Conservation (phyloP, 2,888 invertebrate genomes). For the Drosophila neotestacea region DNA sequence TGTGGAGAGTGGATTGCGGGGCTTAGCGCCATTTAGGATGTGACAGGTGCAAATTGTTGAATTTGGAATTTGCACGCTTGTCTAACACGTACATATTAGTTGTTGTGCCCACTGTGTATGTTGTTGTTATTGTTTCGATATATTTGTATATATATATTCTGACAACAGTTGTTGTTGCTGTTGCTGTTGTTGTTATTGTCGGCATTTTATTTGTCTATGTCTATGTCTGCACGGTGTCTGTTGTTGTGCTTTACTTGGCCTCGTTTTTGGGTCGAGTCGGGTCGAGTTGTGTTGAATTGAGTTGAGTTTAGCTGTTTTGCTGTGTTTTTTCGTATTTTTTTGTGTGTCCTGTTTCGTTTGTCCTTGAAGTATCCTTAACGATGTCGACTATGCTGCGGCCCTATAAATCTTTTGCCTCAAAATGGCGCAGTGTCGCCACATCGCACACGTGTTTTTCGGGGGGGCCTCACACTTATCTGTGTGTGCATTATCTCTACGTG, state of each 20-base stretch:
- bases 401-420: constrained; percentile 69
- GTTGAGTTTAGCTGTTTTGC: constrained; percentile 17
- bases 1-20: neutral
- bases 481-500: constrained; percentile 6
- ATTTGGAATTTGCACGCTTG: constrained; percentile 50
- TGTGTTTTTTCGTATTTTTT: constrained; percentile 2
- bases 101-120: constrained; percentile 25
- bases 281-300: constrained; percentile 8
- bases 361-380: constrained; percentile 73
- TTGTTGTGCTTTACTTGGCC: constrained; percentile 39
- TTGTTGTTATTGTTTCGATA: constrained; percentile 1
- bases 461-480: constrained; percentile 1
- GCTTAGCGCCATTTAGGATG: constrained; percentile 27
- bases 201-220: constrained; percentile 45
- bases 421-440: constrained; percentile 67
- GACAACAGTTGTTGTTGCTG: constrained; percentile 1
- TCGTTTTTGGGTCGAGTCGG: constrained; percentile 58
- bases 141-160: neutral
- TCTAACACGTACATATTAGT: constrained; percentile 39
- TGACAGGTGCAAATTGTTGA: constrained; percentile 72
- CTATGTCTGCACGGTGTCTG: constrained; percentile 40
- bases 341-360: constrained; percentile 40
- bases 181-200: constrained; percentile 20
- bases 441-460: constrained; percentile 45
- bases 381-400: constrained; percentile 57